Conservation (phyloP, 2,888 invertebrate genomes). For the Mayetiola destructor region DNA sequence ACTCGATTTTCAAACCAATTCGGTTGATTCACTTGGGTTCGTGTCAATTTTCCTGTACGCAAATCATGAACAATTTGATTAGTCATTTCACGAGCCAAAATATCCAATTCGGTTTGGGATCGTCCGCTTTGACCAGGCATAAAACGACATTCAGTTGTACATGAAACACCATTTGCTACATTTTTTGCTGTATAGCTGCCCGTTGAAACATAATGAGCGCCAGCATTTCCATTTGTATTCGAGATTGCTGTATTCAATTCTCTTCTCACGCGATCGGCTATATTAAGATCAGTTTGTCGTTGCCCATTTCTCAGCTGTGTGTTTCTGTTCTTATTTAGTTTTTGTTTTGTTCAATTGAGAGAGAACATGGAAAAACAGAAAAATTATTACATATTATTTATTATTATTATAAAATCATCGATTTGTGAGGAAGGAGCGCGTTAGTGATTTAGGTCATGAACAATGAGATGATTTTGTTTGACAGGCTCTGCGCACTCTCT, state of each 20-base stretch:
- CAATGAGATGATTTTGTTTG: neutral
- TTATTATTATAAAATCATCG: neutral
- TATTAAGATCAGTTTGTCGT: neutral
- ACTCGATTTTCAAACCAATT: slow-evolving; percentile 32
- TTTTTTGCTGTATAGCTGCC: neutral
- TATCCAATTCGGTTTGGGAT: slow-evolving; percentile 23
- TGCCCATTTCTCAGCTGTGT: too few species aligned
- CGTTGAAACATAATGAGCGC: too few species aligned
- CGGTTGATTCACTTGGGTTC: slow-evolving; percentile 27
- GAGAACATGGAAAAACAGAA: too few species aligned
- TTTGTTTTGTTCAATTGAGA: too few species aligned
- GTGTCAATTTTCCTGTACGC: slow-evolving; percentile 26
- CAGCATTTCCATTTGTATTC: too few species aligned
- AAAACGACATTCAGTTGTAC: slow-evolving; percentile 5
- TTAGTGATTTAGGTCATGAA: slow-evolving; percentile 12
- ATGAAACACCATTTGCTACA: slow-evolving; percentile 1
- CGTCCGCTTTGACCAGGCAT: slow-evolving; percentile 25
- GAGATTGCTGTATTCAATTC: neutral
- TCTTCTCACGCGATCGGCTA: neutral
- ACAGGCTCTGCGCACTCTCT: too few species aligned
- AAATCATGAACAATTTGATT: slow-evolving; percentile 29
- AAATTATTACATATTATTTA: too few species aligned
- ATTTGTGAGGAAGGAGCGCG: too few species aligned
- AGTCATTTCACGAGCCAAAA: slow-evolving; percentile 21
- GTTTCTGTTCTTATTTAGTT: too few species aligned